Base-by-base conservation (phyloP, 2,113 vertebrate species). In the Poicephalus meyeri region DNA sequence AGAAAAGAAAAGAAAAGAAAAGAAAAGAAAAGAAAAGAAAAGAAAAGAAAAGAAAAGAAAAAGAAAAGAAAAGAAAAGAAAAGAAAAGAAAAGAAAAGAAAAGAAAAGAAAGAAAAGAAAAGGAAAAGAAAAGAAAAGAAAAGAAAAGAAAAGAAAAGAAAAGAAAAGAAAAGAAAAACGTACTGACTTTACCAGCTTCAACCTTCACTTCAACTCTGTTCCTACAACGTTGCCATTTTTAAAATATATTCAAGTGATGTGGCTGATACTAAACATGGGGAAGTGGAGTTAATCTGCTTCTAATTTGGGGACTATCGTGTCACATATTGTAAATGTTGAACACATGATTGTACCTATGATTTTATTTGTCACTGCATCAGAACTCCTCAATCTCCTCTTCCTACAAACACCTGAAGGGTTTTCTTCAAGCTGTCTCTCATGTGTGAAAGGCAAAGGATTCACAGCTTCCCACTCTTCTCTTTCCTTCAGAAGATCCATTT, bases 271-370 rank as follows among this genome's bases (percentile, higher is more conserved):
- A 52, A 65, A 47, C 35, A 1, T 5, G 37, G 64, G 9, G 9
- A 9, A 55, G 7, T 26, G 68, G 28, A 73, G 64, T 14, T 73
- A 23, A 18, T 23, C 68, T 55, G 52, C 35, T 72, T 31, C 83
- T 50, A 5, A 28, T 33, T 46, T 16, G 70, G 8, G 1, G 31
- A 2, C 66, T 21, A 0, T 1, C 3, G 9, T 28, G 71, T 29
- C 64, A 41, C 44, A 7, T 8, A 3, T 1, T 37, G 9, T 50
- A 5, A 26, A 26, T 42, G 49, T 5, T 20, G 47, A 37, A 14
- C n/a, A 24, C 60, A 16, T 31, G 56, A 31, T 55, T 60, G 11
- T 47, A 47, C 80, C 87, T 86, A 7, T 15, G 60, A 4, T 19
- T 61, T 60, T 39, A 29, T 29, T n/a, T 55, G 63, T 24, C 47